A percentile compares a stretch with the other conserved stretches of the same genome.
These are phyloP conservation scores for Celastrina argiolus DNA, from an alignment of 2,888 invertebrate genomes.

Conservation along the genomic window DNA sequence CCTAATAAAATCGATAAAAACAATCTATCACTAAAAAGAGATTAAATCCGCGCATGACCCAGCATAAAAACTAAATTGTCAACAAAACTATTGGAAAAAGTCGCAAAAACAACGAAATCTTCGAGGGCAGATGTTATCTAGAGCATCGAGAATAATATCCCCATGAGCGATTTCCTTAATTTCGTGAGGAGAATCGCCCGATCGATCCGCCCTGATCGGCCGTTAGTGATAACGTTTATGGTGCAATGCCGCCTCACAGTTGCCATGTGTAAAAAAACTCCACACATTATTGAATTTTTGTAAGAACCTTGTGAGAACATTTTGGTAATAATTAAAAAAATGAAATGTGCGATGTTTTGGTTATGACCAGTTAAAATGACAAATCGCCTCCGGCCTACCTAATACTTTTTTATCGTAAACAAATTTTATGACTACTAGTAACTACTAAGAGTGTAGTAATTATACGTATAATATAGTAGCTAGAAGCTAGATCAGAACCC, in stretches of 20 bases:
- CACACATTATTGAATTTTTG: background rate
- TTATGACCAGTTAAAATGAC: no score
- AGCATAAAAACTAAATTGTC: slow-evolving; percentile 25
- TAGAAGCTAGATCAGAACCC: no score
- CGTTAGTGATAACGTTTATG: slow-evolving; percentile 73
- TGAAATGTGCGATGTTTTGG: no score
- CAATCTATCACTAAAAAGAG: background rate
- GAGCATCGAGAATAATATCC: slow-evolving; percentile 65
- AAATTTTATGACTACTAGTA: no score
- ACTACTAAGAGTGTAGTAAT: no score
- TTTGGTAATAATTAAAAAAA: background rate
- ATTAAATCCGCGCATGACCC: background rate
- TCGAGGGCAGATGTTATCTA: slow-evolving; percentile 47
- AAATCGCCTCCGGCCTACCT: no score
- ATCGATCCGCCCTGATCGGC: slow-evolving; percentile 74
- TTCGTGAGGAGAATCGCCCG: slow-evolving; percentile 73
- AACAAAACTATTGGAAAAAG: slow-evolving; percentile 39
- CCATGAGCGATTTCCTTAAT: slow-evolving; percentile 78
- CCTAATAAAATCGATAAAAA: background rate
- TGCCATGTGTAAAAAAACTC: slow-evolving; percentile 28
- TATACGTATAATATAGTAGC: no score
- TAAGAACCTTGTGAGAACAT: background rate
- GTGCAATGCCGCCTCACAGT: slow-evolving; percentile 56
- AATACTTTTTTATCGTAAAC: no score
- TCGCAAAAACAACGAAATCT: slow-evolving; percentile 52